Evolutionary conservation across 2,113 vertebrate genomes (phyloP), one percentile per base, ranked within the genome.

Genomic region (Brachionichthys hirsutus): DNA sequence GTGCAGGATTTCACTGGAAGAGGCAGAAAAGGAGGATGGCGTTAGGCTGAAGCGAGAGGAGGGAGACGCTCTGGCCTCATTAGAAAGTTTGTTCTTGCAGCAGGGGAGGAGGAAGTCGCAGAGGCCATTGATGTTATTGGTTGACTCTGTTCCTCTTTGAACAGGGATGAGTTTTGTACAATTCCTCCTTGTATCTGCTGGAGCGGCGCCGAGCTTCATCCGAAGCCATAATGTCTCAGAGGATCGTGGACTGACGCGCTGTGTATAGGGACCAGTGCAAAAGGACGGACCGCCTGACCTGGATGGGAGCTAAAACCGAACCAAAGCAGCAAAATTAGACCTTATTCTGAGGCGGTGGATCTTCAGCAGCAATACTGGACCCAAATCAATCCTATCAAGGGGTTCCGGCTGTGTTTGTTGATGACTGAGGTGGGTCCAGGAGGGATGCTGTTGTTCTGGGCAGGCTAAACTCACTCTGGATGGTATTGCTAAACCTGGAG

Each of bases 281-380:
- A 30, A 76, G 81, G 76, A 87, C 77, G 49, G 24, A 60, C 71
- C 4, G 67, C 57, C 79, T 89, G 88, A 90, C 88, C 89, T 87
- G 84, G 70, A 88, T 89, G 81, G 30, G 46, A 72, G 60, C 81
- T 77, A 62, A 75, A 78, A 69, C 36, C 6, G 58, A 66, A 57
- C 40, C 1, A 1, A 20, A 64, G 58, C 62, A 49, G 71, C 59
- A 57, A 53, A 67, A 47, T 43, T 42, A 48, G 54, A 42, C 65
- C 67, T 80, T 63, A 70, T 78, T 80, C 69, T 43, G n/a, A n/a
- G 62, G 50, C 71, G 63, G 36, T 54, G 67, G 64, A 78, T 65
- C 62, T 46, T n/a, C 11, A 45, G 43, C 54, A 15, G 49, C 44
- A 49, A 64, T 34, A 61, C 14, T 20, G 9, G 12, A 38, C 72